Conservation (phyloP, 2,797 vertebrate species). For the Microtus obscurus region DNA sequence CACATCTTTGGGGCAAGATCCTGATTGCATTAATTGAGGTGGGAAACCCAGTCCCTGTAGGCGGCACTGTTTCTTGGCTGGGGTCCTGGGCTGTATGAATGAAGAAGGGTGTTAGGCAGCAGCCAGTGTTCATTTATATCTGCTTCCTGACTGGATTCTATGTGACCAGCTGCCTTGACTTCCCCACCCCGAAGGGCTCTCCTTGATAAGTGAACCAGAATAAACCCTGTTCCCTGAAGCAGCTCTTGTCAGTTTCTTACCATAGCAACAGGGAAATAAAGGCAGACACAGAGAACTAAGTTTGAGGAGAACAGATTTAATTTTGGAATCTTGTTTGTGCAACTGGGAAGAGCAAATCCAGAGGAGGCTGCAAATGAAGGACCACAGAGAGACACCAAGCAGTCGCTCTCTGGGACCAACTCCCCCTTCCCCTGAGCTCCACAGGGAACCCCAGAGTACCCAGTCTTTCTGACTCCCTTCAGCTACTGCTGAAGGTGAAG, state of each 20-base stretch:
- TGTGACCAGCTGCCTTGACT: neutral
- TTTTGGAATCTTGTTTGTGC: slow-evolving; percentile 1
- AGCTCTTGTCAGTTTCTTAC: neutral
- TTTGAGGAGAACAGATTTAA: neutral
- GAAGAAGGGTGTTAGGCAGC: neutral
- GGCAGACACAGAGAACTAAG: neutral
- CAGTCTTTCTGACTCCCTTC: neutral
- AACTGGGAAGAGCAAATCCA: neutral
- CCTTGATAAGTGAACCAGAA: neutral
- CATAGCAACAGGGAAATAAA: neutral
- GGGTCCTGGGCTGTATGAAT: neutral
- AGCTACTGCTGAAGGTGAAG: neutral
- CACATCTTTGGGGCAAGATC: neutral
- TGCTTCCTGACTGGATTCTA: neutral
- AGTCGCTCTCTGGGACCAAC: neutral
- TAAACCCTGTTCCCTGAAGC: neutral
- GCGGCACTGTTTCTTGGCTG: neutral
- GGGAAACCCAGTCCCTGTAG: neutral
- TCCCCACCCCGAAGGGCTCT: neutral
- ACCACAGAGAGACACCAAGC: neutral
- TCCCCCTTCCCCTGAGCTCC: neutral
- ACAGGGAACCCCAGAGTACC: neutral
- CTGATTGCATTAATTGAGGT: neutral
- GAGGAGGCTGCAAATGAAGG: neutral
- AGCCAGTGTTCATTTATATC: neutral